Base-by-base conservation (phyloP, 2,888 invertebrate species). In the Cerastis rubricosa region DNA sequence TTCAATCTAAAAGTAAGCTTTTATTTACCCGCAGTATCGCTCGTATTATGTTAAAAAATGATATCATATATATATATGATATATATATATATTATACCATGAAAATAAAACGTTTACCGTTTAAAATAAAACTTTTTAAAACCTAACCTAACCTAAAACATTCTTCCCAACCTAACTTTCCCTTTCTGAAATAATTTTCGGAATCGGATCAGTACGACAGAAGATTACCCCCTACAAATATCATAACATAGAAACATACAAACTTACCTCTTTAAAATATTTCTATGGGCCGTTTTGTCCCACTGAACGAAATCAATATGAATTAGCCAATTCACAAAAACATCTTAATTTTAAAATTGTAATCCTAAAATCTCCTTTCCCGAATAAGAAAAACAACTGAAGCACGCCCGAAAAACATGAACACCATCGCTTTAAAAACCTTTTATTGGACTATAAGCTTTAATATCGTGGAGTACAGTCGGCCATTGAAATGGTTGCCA, bases 381-480 rank as follows among this genome's bases (percentile, higher is more conserved):
- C 1, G 9, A 78, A 69, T 69, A 59, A 59, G 12, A 59, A 81
- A 80, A 75, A 72, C 82, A 71, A 69, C 59, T 65, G 54, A 71
- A 85, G 12, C 67, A 57, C 71, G 59, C 51, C 67, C 72, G 70
- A n/a, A 47, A 81, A 82, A 76, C 49, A 61, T 51, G 14, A 17
- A 74, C 63, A 61, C 67, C 64, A 65, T 81, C 45, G 49, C 67
- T 65, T 74, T 83, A 57, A 83, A 82, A 83, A 74, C 63, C 63
- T 83, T 84, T 86, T 83, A 84, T 86, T 59, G 86, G 72, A 78
- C 75, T 72, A 72, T 83, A 78, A 78, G 76, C 76, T 83, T 83
- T 83, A 85, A 86, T 85, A 83, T 73, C 51, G 72, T 51, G 65
- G 66, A 85, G 83, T 82, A 85, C 40, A 85, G 85, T 82, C 61